Evolutionary conservation across 2,888 invertebrate species (phyloP), one percentile per base, ranked within the genome.

Genomic region (Bembecia ichneumoniformis): DNA sequence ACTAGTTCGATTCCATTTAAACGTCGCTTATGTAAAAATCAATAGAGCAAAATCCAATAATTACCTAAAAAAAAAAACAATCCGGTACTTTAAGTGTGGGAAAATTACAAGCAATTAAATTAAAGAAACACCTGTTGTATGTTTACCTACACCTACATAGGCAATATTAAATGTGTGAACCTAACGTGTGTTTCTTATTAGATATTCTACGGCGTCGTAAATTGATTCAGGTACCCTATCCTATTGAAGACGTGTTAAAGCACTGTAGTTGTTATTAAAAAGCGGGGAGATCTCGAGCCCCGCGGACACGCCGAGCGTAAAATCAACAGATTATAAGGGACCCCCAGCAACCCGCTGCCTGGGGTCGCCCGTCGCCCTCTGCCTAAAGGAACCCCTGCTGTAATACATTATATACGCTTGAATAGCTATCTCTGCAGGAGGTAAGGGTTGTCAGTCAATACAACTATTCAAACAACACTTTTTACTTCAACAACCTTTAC

Each of bases 291-390:
- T 14, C 44, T 15, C 15, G 16, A 15, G 17, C 40, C 40, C 72
- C 68, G 59, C 56, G 72, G 72, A 65, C 40, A 40, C 69, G 73
- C 73, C 64, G 74, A 79, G 83, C 82, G 84, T 82, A 84, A 84
- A 86, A 86, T 86, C 84, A 84, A 84, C 86, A 86, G 86, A 87
- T 87, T 86, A 86, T 75, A 64, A 69, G 68, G 67, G 77, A 68
- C 64, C 75, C 81, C 82, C 74, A 60, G 66, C 62, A 60, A 64
- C 59, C 67, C 71, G 64, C 68, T 14, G 14, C 40, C 28, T 13
- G 40, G 40, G 40, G 14, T 40, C 40, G 13, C 40, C 75, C 76
- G 66, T 57, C 58, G 62, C 44, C 15, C 15, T 10, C 16, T 13
- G 60, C 68, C 67, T 63, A 54, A 57, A 55, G 58, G 68, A 66